Base-by-base conservation (phyloP, 2,113 vertebrate genomes). In the Serilophus lunatus region DNA sequence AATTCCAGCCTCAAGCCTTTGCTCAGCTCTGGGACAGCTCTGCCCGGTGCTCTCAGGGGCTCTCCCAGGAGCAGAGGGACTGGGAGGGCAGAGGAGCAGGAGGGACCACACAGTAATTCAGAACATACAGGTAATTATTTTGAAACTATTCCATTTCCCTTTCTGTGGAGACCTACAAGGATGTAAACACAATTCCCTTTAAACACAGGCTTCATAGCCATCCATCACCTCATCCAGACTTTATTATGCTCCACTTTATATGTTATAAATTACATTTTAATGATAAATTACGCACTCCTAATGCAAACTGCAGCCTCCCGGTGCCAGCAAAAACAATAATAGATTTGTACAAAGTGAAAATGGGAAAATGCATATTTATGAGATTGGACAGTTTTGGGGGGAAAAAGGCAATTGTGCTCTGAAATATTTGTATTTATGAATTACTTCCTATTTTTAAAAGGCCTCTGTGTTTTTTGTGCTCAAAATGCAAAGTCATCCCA, bases 221-320 rank as follows among this genome's bases (percentile, higher is more conserved):
- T 96, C 95, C 86, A 94, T 97, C 97, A 95, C 90, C 56, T 2
- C 85, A 49, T 79, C 87, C 88, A n/a, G 72, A n/a, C 88, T 92
- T 87, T 77, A 93, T 97, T 93, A 50, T 31, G 76, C 83, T 64
- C 93, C 25, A 2, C 93, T 97, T 90, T 53, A 92, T 79, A 65
- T 56, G 83, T 96, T 93, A 97, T 96, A 94, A 96, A 96, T 97
- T 96, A 93, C 93, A 80, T 92, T 96, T 97, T 94, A 96, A 96
- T 94, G 93, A 97, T 93, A 93, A 95, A 97, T 97, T 78, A 94
- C 77, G 20, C 60, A 4, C 86, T 96, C 86, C 81, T 78, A 26
- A 88, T 50, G 95, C 95, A 92, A 44, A 42, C 88, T 2, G 22
- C 51, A 28, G 88, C 74, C 92, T 95, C 92, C 93, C 35, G 75